phyloP scores from a whole-genome alignment of 2,888 invertebrate species.

The Argynnis bischoffii region DNA sequence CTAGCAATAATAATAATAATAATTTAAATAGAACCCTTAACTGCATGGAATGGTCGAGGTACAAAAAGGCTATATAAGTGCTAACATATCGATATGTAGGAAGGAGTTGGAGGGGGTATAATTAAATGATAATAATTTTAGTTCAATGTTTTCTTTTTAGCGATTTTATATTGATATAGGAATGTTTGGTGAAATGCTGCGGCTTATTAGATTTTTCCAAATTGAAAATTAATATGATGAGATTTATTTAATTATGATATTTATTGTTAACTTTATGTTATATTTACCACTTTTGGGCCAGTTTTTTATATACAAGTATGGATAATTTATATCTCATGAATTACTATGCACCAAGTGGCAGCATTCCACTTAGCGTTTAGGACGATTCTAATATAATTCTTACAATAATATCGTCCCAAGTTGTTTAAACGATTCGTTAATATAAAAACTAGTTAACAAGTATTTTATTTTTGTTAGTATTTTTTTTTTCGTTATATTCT shows the following conservation, averaged over 20 bases:
- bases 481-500: conserved; percentile 64
- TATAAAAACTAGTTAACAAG: conserved; percentile 68
- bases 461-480: conserved; percentile 71
- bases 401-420: conserved; percentile 80
- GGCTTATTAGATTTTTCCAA: conserved; percentile 43
- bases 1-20: conserved; percentile 67
- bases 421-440: conserved; percentile 77
- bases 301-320: conserved; percentile 16
- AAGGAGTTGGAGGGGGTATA: conserved; percentile 55
- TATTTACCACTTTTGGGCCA: conserved; percentile 36
- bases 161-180: conserved; percentile 71
- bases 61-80: conserved; percentile 47
- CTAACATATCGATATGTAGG: conserved; percentile 76
- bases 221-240: neutral
- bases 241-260: conserved; percentile 7
- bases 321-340: conserved; percentile 9
- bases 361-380: conserved; percentile 69
- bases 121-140: conserved; percentile 72
- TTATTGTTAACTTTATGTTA: conserved; percentile 34
- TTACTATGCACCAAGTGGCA: conserved; percentile 42
- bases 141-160: conserved; percentile 77
- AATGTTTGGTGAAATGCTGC: conserved; percentile 69
- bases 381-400: conserved; percentile 83
- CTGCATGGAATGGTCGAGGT: conserved; percentile 49
- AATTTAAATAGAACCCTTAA: conserved; percentile 66